Evolutionary conservation across 2,797 vertebrate species (phyloP).

Genomic region (Semaprochilodus insignis): DNA sequence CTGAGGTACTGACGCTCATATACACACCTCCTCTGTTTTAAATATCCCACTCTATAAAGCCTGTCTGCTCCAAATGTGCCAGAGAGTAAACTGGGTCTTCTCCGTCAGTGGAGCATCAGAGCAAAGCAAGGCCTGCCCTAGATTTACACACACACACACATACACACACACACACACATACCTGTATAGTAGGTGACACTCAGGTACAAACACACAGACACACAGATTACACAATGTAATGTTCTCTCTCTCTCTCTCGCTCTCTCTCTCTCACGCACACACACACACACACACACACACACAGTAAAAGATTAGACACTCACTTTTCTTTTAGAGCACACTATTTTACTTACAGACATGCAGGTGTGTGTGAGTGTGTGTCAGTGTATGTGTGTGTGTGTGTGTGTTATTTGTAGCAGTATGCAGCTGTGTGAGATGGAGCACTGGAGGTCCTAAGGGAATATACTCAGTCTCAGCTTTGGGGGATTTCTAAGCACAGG

Average conservation of each 20-base stretch:
- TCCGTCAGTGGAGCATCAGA: slow-evolving; percentile 30
- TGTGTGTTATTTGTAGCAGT: background rate
- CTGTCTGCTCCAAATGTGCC: slow-evolving; percentile 15
- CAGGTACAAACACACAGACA: slow-evolving; percentile 10
- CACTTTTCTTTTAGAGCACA: background rate
- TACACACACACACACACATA: slow-evolving; percentile 4
- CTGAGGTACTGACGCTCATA: background rate
- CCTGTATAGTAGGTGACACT: background rate
- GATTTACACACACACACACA: slow-evolving; percentile 14
- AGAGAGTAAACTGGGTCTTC: slow-evolving; percentile 25
- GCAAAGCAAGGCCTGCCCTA: slow-evolving; percentile 29
- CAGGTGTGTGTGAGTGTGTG: background rate
- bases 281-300: background rate
- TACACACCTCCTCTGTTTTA: background rate
- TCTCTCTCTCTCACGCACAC: background rate
- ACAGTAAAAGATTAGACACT: background rate
- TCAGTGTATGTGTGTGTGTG: background rate
- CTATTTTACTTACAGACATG: background rate
- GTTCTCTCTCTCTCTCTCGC: background rate
- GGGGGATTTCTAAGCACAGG: background rate
- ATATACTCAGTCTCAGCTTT: background rate
- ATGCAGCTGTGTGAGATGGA: background rate
- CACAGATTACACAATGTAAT: background rate
- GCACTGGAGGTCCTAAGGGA: no score
- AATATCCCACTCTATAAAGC: background rate